Conservation (phyloP, 1,140 invertebrate genomes). For the Sminthurides bifidus region DNA sequence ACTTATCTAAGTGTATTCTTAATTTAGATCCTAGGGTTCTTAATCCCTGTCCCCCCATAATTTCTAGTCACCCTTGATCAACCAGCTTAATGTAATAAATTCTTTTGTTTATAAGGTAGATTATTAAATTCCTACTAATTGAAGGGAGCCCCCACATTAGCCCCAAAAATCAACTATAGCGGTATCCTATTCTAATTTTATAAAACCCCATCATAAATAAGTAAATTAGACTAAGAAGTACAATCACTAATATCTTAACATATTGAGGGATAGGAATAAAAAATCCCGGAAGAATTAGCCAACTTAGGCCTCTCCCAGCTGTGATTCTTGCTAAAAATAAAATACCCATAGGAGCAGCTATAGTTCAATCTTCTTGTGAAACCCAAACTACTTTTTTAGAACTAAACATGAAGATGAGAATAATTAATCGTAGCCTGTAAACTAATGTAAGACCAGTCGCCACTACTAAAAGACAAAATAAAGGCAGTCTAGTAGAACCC, state of each 20-base stretch:
- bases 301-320: too few species aligned
- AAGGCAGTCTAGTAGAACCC: too few species aligned
- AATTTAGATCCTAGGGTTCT: constrained; percentile 13
- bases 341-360: constrained; percentile 40
- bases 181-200: background rate
- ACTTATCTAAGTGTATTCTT: background rate
- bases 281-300: constrained; percentile 2
- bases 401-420: constrained; percentile 39
- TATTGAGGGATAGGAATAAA: background rate
- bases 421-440: constrained; percentile 45
- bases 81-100: constrained; percentile 35
- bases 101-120: constrained; percentile 32
- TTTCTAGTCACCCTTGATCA: constrained; percentile 42
- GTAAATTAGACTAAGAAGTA: background rate
- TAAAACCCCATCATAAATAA: background rate
- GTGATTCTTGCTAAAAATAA: constrained; percentile 43
- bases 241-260: background rate
- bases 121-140: constrained; percentile 36
- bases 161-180: constrained; percentile 19
- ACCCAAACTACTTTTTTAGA: too few species aligned
- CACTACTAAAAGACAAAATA: constrained; percentile 43
- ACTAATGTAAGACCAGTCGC: constrained; percentile 43
- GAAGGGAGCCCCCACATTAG: constrained; percentile 40
- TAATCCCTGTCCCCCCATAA: constrained; percentile 38
- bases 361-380: constrained; percentile 39